Percentiles rank a stretch among this genome's conserved stretches.
These are phyloP conservation scores for Clarias pachynema DNA, from an alignment of 2,797 vertebrate species.

Conservation along the genomic window DNA sequence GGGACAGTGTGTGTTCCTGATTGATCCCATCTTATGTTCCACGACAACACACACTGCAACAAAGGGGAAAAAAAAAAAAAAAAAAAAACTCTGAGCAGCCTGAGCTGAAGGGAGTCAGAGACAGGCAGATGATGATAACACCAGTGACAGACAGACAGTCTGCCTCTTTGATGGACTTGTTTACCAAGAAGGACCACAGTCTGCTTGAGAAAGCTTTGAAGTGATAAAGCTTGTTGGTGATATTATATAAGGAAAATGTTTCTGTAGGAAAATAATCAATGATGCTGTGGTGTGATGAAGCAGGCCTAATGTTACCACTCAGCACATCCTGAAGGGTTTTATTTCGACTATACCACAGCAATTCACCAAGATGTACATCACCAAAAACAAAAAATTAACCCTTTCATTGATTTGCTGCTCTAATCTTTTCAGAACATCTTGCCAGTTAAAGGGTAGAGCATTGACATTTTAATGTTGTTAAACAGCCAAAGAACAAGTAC, in stretches of 20 bases:
- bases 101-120: background rate
- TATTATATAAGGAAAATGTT: background rate
- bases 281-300: background rate
- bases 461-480: background rate
- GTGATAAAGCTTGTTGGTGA: background rate
- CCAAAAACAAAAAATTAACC: too few relatives aligned
- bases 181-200: background rate
- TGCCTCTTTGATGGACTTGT: background rate
- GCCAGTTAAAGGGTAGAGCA: too few relatives aligned
- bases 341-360: background rate
- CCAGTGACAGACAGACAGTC: background rate
- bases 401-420: too few relatives aligned
- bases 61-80: background rate
- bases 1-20: background rate
- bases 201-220: background rate
- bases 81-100: constrained; percentile 39
- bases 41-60: background rate
- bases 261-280: background rate
- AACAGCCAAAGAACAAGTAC: background rate
- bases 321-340: constrained; percentile 1
- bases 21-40: constrained; percentile 76
- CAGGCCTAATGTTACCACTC: background rate
- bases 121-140: constrained; percentile 33
- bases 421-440: too few relatives aligned
- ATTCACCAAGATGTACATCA: background rate